A percentile compares a stretch with the other conserved stretches of the same genome.
These are phyloP conservation scores for Oplegnathus fasciatus DNA, from an alignment of 2,113 vertebrate genomes.

Conservation along the genomic window DNA sequence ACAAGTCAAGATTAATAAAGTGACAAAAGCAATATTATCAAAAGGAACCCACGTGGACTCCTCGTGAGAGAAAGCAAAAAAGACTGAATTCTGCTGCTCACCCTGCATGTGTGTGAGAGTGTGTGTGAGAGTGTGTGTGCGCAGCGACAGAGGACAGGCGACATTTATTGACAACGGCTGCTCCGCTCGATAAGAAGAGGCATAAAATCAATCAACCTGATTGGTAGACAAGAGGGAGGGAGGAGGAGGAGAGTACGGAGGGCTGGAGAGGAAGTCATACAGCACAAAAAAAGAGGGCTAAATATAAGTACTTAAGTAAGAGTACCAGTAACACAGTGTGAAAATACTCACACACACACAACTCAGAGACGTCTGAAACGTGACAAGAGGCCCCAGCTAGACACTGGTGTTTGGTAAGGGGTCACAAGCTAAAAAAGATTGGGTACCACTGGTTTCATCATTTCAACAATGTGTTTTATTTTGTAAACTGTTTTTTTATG, in stretches of 20 bases:
- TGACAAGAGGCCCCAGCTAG: too few relatives aligned
- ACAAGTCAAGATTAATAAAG: not conserved
- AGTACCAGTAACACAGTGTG: too few relatives aligned
- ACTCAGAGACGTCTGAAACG: too few relatives aligned
- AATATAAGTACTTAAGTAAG: not conserved
- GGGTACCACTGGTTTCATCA: too few relatives aligned
- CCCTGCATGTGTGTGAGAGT: slow-evolving; percentile 6
- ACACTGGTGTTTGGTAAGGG: too few relatives aligned
- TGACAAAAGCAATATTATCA: not conserved
- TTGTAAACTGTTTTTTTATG: too few relatives aligned
- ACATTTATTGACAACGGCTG: slow-evolving; percentile 76
- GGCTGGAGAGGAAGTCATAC: slow-evolving; percentile 18
- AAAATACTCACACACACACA: not conserved
- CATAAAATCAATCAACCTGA: slow-evolving; percentile 79
- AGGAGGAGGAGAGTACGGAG: slow-evolving; percentile 7
- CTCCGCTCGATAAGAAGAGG: slow-evolving; percentile 75
- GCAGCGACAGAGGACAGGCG: slow-evolving; percentile 16
- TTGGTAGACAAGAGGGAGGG: slow-evolving; percentile 38
- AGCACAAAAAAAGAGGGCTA: slow-evolving; percentile 14
- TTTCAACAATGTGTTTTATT: too few relatives aligned
- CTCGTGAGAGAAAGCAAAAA: not conserved
- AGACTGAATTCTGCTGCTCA: slow-evolving; percentile 17
- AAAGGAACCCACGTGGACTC: slow-evolving; percentile 9
- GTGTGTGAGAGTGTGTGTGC: slow-evolving; percentile 6
- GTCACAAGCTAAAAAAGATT: too few relatives aligned